A percentile compares a stretch with the other conserved stretches of the same genome.
These are phyloP conservation scores for Agrochola lychnidis DNA, from an alignment of 2,888 invertebrate genomes.

Conservation along the genomic window DNA sequence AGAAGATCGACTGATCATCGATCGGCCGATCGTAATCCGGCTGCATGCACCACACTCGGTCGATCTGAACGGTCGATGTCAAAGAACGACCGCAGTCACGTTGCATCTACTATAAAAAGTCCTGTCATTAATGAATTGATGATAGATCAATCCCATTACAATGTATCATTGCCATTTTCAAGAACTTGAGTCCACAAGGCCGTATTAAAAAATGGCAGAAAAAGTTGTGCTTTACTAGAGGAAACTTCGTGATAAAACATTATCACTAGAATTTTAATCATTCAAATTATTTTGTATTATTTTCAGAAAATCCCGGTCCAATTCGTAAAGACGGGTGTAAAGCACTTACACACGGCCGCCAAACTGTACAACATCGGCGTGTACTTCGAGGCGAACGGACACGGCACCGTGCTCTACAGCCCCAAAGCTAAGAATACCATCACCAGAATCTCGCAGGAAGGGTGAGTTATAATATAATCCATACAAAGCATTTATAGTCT, in stretches of 20 bases:
- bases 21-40: neutral
- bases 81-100: neutral
- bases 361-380: conserved; percentile 97
- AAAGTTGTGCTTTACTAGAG: neutral
- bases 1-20: neutral
- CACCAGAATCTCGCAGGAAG: conserved; percentile 85
- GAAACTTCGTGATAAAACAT: neutral
- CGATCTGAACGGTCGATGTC: too few relatives aligned
- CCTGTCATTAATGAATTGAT: too few relatives aligned
- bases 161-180: neutral
- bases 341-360: conserved; percentile 98
- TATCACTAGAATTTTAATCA: neutral
- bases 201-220: neutral
- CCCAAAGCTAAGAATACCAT: conserved; percentile 91
- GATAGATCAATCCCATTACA: neutral
- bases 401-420: conserved; percentile 98
- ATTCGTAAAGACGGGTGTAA: conserved; percentile 98
- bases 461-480: conserved; percentile 72
- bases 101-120: neutral
- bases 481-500: neutral
- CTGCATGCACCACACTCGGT: neutral
- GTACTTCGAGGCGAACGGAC: conserved; percentile 99
- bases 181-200: neutral
- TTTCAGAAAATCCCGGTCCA: conserved; percentile 96
- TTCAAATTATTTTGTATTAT: neutral